These are phyloP conservation scores for Brachionus manjavacas DNA, from an alignment of 1,140 invertebrate species.

Conservation along the genomic window DNA sequence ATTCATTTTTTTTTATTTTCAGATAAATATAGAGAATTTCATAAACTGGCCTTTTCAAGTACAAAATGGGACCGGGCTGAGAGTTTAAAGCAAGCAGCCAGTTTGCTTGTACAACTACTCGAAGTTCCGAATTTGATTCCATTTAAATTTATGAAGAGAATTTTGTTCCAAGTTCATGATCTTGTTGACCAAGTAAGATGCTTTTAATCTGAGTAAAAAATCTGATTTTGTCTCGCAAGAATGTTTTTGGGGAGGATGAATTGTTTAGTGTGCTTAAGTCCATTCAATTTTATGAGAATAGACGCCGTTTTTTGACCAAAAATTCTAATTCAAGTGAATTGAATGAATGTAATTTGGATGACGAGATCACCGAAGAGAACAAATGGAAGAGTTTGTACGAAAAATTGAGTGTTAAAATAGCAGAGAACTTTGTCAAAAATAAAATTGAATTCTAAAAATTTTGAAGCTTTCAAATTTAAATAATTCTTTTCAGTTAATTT, in stretches of 20 bases:
- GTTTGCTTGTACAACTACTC: not conserved
- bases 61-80: not conserved
- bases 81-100: not conserved
- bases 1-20: not conserved
- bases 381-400: constrained; percentile 2
- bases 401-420: not conserved
- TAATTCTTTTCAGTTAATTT: not conserved
- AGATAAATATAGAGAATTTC: constrained; percentile 37
- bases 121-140: constrained; percentile 24
- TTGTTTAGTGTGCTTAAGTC: not conserved
- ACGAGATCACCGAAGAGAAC: not conserved
- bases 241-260: constrained; percentile 14
- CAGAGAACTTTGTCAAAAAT: constrained; percentile 15
- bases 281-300: constrained; percentile 31
- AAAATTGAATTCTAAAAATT: constrained; percentile 25
- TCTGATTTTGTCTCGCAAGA: not conserved
- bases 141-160: not conserved
- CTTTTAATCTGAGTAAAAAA: not conserved
- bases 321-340: not conserved
- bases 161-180: not conserved
- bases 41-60: not conserved
- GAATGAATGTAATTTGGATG: not conserved
- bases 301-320: not conserved
- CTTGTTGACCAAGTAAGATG: not conserved
- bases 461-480: not conserved